A percentile compares a stretch with the other conserved stretches of the same genome.
Conservation (phyloP, 2,797 vertebrate species). For the Anguilla anguilla region DNA sequence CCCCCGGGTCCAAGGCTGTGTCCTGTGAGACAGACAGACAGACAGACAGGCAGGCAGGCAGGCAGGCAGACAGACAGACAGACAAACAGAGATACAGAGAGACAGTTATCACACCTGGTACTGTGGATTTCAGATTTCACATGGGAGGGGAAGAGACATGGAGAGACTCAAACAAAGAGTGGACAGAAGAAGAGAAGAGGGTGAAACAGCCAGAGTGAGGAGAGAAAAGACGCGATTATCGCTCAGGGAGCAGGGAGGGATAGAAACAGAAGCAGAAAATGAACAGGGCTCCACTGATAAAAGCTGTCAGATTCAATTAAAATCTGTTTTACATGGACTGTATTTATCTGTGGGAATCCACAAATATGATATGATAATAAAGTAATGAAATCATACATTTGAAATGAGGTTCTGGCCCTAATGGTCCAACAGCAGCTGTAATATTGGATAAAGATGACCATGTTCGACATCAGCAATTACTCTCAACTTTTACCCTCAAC, state of each 20-base stretch:
- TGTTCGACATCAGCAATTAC: too few species aligned
- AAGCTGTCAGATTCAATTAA: neutral
- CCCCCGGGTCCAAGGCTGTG: conserved; percentile 93
- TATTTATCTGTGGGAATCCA: neutral
- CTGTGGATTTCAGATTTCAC: neutral
- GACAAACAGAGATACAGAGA: conserved; percentile 50
- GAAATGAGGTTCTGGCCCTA: neutral
- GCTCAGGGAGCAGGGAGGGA: neutral
- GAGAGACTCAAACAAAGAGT: neutral
- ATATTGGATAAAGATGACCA: neutral
- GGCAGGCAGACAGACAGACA: conserved; percentile 34
- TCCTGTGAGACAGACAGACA: conserved; percentile 71
- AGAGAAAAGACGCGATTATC: neutral
- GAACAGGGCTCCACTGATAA: too few species aligned
- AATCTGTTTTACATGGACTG: neutral
- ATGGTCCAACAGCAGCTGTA: neutral
- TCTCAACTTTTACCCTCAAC: too few species aligned
- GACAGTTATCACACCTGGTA: neutral
- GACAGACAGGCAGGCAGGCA: conserved; percentile 41
- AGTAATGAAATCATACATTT: too few species aligned
- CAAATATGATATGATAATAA: too few species aligned
- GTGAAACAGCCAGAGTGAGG: neutral
- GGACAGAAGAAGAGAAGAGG: neutral
- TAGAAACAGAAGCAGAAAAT: neutral
- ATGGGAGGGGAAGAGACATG: neutral